A percentile compares a stretch with the other conserved stretches of the same genome.
Evolutionary conservation across 2,797 vertebrate genomes (phyloP).

Genomic region (Carcharodon carcharias): DNA sequence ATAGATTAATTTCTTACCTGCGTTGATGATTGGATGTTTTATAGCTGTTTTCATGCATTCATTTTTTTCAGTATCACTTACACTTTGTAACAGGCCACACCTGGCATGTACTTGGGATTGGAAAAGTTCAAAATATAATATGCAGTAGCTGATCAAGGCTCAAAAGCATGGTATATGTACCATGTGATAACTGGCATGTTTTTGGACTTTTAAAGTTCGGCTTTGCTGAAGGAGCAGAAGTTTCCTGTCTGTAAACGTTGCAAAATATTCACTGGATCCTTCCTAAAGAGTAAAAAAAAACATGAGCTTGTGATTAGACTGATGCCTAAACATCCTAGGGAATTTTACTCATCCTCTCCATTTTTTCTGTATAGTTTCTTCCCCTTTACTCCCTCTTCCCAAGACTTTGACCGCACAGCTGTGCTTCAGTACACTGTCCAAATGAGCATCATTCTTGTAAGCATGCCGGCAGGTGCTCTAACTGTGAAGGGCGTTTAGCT

Average conservation of each 20-base stretch:
- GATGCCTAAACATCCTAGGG: not conserved
- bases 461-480: not conserved
- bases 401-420: not conserved
- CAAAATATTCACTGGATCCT: not conserved
- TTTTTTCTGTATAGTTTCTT: not conserved
- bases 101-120: not conserved
- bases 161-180: not conserved
- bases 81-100: not conserved
- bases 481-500: not conserved
- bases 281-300: not conserved
- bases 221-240: not conserved
- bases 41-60: not conserved
- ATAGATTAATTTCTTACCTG: not conserved
- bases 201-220: not conserved
- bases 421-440: not conserved
- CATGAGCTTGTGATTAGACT: not conserved
- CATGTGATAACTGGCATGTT: not conserved
- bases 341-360: not conserved
- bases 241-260: not conserved
- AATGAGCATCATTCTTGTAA: not conserved
- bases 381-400: not conserved
- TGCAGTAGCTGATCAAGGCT: not conserved
- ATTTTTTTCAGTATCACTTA: not conserved
- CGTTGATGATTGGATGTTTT: constrained; percentile 6
- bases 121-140: not conserved